Evolutionary conservation across 1,140 invertebrate genomes (phyloP), one percentile per base, ranked within the genome.

Genomic region (Physella acuta): DNA sequence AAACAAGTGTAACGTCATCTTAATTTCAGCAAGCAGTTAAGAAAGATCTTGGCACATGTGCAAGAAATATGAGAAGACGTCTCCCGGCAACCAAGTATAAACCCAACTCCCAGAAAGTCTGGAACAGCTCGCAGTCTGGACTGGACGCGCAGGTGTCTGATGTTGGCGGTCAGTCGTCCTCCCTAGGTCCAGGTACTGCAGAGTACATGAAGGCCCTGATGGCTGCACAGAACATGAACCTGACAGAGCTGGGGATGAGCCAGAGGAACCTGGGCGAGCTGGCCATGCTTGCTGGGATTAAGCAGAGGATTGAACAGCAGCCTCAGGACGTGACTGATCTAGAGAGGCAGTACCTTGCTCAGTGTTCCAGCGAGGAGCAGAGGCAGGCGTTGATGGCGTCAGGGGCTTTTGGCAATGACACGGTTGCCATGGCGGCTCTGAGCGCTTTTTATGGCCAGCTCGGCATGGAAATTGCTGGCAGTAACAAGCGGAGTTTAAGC

Each of bases 11-110:
- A n/a, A n/a, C n/a, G n/a, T n/a, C n/a, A n/a, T n/a, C n/a, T n/a
- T n/a, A n/a, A n/a, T n/a, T n/a, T n/a, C n/a, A 72, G 71, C 71
- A 72, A 69, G 68, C 68, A 49, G 58, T 72, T 28, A 72, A 72
- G 55, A 72, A 72, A 64, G 71, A 72, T 36, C 44, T 72, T 4
- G 71, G 71, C 24, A 72, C 71, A 4, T 72, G 71, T 60, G 71
- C 71, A 16, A 59, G 71, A n/a, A 72, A 72, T 44, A 72, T 72
- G 71, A 60, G 71, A 14, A 64, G 71, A 4, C 60, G 71, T 2
- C 39, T 72, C n/a, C 71, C 71, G 2, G 33, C 60, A 31, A 28
- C 59, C 36, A 62, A 52, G 30, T 61, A 70, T 28, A 70, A 70
- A 34, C 68, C 62, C 3, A 51, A 30, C 3, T 34, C 52, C 30